Evolutionary conservation across 1,140 invertebrate genomes (phyloP).

Genomic region (Scylla paramamosain): DNA sequence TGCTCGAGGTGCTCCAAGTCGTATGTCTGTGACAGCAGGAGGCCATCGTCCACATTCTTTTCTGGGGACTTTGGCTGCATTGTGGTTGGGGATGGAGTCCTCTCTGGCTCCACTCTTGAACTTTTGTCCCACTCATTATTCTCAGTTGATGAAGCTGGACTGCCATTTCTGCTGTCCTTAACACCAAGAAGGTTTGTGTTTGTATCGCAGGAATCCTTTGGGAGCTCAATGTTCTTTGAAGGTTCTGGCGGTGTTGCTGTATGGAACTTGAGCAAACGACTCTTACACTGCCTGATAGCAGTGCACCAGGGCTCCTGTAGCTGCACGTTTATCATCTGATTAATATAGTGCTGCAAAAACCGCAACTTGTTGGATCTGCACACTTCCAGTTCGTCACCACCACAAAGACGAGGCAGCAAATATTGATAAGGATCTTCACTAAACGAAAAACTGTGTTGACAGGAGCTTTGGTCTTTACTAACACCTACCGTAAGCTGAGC

Average conservation of each 20-base stretch:
- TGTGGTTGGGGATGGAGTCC: not conserved
- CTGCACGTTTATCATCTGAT: not conserved
- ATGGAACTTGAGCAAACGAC: not conserved
- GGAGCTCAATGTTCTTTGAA: not conserved
- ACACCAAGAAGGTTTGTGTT: not conserved
- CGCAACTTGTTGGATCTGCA: not conserved
- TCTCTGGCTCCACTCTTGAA: not conserved
- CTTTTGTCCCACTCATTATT: not conserved
- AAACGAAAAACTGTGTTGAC: not conserved
- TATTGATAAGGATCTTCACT: not conserved
- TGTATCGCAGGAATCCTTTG: not conserved
- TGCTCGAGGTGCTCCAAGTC: not conserved
- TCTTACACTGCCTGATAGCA: not conserved
- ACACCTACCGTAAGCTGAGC: not conserved
- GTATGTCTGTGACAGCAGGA: not conserved
- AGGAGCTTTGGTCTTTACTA: not conserved
- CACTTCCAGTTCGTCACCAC: not conserved
- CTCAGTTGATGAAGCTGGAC: not conserved
- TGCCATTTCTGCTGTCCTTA: not conserved
- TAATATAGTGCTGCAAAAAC: not conserved
- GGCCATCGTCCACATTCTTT: not conserved
- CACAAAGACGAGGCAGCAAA: not conserved
- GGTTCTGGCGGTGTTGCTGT: not conserved
- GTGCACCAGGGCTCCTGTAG: not conserved
- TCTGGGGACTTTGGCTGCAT: not conserved